Evolutionary conservation across 2,888 invertebrate species (phyloP), one percentile per base, ranked within the genome.

Genomic region (Drosophila lutescens): DNA sequence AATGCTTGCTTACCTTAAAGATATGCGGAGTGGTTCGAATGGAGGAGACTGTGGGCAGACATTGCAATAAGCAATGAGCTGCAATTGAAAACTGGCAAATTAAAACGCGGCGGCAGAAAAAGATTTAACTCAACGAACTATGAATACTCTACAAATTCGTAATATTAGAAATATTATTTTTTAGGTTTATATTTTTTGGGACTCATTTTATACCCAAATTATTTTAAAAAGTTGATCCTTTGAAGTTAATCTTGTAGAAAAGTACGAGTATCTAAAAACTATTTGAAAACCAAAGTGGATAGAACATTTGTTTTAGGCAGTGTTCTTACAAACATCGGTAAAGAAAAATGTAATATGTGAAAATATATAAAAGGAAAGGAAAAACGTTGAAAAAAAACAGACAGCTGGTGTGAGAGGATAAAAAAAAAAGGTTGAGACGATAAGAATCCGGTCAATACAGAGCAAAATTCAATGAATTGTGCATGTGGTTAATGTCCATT

Each of bases 401-500:
- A 38, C 9, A 59, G 20, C 30, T 17, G 36, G 9, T 26, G 38
- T 49, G 9, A 12, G 9, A 8, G 10, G 7, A 36, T 13, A 12
- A 36, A 17, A 38, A 50, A 44, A 43, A 23, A 17, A 20, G 13
- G n/a, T 9, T 23, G 12, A 51, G 38, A 30, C 46, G 66, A 46
- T 49, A 63, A 63, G 63, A 23, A 41, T 34, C 38, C 34, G 10
- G 47, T 49, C 49, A 26, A 41, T 62, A 40, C 51, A n/a, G 41
- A n/a, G 41, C 32, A 5, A 54, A 56, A 66, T 72, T 76, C 67
- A 73, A 74, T 57, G 67, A 70, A 56, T 62, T 75, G 62, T 65
- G 74, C 79, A 76, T 79, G 85, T 77, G 82, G 81, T 74, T 72
- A 74, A 86, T 68, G 79, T 68, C 65, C 77, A 77, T 70, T 85